These are phyloP conservation scores for Ligdia adustata DNA, from an alignment of 2,888 invertebrate genomes.

Conservation along the genomic window DNA sequence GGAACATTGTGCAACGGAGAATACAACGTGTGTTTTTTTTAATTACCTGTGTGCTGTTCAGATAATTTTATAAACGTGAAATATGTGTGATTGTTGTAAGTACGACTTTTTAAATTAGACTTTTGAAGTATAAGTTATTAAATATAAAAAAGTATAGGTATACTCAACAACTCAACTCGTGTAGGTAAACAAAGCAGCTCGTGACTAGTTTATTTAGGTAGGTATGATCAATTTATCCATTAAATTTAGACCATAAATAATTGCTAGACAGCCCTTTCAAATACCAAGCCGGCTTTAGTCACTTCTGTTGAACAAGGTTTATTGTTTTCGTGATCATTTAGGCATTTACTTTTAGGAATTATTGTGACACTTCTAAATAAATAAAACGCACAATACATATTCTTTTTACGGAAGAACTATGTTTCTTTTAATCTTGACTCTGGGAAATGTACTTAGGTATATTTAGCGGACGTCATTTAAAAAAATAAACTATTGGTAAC, in stretches of 20 bases:
- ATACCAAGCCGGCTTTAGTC: slow-evolving; percentile 65
- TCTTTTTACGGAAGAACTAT: too few species aligned
- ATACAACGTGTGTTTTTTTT: slow-evolving; percentile 18
- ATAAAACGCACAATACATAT: too few species aligned
- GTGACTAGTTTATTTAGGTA: slow-evolving; percentile 33
- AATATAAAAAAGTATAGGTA: too few species aligned
- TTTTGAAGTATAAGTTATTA: too few species aligned
- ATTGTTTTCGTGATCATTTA: slow-evolving; percentile 23
- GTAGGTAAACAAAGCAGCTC: slow-evolving; percentile 21
- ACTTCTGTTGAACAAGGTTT: slow-evolving; percentile 37
- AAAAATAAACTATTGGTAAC: too few species aligned
- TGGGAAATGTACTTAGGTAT: too few species aligned
- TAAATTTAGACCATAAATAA: slow-evolving; percentile 27
- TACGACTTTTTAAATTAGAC: slow-evolving; percentile 8
- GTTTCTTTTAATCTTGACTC: too few species aligned
- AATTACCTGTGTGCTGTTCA: slow-evolving; percentile 10
- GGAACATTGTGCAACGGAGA: slow-evolving; percentile 21
- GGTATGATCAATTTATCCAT: slow-evolving; percentile 20
- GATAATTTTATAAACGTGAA: not conserved
- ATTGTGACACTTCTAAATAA: slow-evolving; percentile 3
- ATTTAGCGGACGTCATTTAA: too few species aligned
- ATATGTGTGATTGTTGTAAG: slow-evolving; percentile 34
- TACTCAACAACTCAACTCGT: too few species aligned
- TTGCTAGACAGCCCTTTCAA: slow-evolving; percentile 68
- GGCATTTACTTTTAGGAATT: slow-evolving; percentile 31